Evolutionary conservation across 2,113 vertebrate genomes (phyloP), one percentile per base, ranked within the genome.

Genomic region (Salvelinus sp.): DNA sequence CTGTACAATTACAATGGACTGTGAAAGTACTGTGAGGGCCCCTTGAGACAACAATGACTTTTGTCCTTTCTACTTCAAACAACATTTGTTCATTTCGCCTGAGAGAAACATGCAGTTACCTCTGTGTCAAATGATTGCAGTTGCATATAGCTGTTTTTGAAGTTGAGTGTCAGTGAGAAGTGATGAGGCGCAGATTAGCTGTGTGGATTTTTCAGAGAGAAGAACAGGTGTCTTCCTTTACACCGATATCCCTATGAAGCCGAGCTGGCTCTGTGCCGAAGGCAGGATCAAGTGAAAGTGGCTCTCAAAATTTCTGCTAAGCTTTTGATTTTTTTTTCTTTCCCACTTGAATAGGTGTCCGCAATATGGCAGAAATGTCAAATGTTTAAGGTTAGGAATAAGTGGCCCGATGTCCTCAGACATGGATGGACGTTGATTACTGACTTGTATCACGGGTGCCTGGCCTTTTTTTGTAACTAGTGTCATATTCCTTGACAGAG

Each of bases 201-300:
- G 60, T 80, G 77, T 85, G 47, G 65, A 72, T 78, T 74, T 75
- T 54, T 18, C 64, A 70, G 70, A 65, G 72, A 75, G 81, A 65
- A 82, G 81, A 65, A 82, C 74, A 83, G 76, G 70, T 84, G 86
- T 83, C 83, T 82, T 75, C 78, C 78, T 84, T 81, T 82, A 80
- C 78, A 72, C 80, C 27, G 69, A n/a, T 69, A 68, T 69, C 82
- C 76, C 79, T 79, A 69, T 66, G 72, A 78, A 63, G 74, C 80
- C 71, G 74, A 63, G 38, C 64, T 86, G 82, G 78, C 78, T 74
- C 27, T 10, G 12, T 64, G 78, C 79, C 82, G 79, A 77, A 44
- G 6, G 22, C 1, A 63, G 64, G 65, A 74, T 78, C 77, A 76
- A 75, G 69, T 50, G 72, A 62, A 58, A 80, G 80, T 65, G 73